Evolutionary conservation across 2,888 invertebrate genomes (phyloP).

Genomic region (Venusia cambrica): DNA sequence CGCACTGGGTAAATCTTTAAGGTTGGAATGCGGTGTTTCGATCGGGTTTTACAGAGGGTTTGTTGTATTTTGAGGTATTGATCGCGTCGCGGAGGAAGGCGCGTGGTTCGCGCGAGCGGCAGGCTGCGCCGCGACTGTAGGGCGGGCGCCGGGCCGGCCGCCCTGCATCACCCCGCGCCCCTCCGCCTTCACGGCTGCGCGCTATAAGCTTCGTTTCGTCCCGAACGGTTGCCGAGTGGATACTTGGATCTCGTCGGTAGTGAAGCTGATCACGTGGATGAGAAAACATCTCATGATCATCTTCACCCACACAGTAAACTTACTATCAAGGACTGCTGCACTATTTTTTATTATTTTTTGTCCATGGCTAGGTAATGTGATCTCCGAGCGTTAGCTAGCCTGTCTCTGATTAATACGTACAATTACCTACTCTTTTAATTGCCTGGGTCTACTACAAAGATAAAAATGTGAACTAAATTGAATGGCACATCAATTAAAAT

Average conservation of each 20-base stretch:
- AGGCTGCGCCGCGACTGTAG: slow-evolving; percentile 72
- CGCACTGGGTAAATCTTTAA: slow-evolving; percentile 24
- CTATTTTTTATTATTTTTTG: too few species aligned
- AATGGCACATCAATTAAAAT: too few species aligned
- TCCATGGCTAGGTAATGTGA: too few species aligned
- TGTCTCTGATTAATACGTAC: too few species aligned
- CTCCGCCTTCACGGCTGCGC: slow-evolving; percentile 56
- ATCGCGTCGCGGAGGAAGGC: slow-evolving; percentile 52
- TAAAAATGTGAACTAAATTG: too few species aligned
- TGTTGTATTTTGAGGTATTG: slow-evolving; percentile 47
- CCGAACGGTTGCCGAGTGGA: slow-evolving; percentile 50
- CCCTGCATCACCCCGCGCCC: slow-evolving; percentile 30
- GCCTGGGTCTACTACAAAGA: too few species aligned
- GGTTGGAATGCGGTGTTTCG: slow-evolving; percentile 24
- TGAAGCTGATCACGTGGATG: slow-evolving; percentile 50
- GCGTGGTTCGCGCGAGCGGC: slow-evolving; percentile 69
- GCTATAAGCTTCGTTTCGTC: slow-evolving; percentile 52
- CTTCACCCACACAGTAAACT: too few species aligned
- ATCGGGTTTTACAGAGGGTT: slow-evolving; percentile 37
- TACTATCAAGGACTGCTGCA: too few species aligned
- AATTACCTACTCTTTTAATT: too few species aligned
- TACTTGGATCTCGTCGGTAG: slow-evolving; percentile 38
- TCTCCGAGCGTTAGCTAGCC: too few species aligned
- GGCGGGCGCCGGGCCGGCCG: slow-evolving; percentile 42
- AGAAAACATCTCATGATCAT: too few species aligned